A percentile compares a stretch with the other conserved stretches of the same genome.
These are phyloP conservation scores for Bergia sp. DNA, from an alignment of 92 coral and sea anemone genomes.

Conservation along the genomic window DNA sequence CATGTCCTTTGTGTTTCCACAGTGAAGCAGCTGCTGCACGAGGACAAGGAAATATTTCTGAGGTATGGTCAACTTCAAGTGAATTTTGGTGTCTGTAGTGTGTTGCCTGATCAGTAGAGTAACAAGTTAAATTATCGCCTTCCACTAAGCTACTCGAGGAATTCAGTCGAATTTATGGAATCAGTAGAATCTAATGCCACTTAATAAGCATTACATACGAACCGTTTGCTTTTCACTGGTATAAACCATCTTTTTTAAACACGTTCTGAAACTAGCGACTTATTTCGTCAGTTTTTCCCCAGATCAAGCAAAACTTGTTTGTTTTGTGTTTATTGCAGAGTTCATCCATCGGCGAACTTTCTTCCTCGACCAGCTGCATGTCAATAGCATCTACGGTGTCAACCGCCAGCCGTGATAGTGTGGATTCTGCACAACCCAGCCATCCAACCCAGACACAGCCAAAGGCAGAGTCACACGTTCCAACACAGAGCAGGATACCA, in stretches of 20 bases:
- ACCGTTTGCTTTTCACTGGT: not conserved
- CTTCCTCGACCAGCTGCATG: conserved; percentile 25
- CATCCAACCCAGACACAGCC: not conserved
- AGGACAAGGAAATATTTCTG: conserved; percentile 25
- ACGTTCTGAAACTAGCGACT: too few relatives aligned
- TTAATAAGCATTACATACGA: not conserved
- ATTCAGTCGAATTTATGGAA: not conserved
- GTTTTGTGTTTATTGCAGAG: not conserved
- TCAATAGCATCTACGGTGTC: conserved; percentile 41
- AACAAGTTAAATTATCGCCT: not conserved
- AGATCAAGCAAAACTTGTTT: not conserved
- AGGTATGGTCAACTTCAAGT: not conserved
- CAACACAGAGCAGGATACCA: not conserved
- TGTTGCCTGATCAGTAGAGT: not conserved
- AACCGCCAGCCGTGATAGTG: conserved; percentile 26
- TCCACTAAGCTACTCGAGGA: too few relatives aligned
- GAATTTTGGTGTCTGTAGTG: too few relatives aligned
- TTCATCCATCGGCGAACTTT: conserved; percentile 9
- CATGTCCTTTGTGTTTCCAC: conserved; percentile 11
- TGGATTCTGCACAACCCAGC: conserved; percentile 1
- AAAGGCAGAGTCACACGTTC: not conserved
- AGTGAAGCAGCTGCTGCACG: conserved; percentile 66
- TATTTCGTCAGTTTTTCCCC: too few relatives aligned
- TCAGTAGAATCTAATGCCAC: not conserved
- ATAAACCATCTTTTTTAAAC: too few relatives aligned